Evolutionary conservation across 2,113 vertebrate genomes (phyloP), one percentile per base, ranked within the genome.

Genomic region (Gulo gulo): DNA sequence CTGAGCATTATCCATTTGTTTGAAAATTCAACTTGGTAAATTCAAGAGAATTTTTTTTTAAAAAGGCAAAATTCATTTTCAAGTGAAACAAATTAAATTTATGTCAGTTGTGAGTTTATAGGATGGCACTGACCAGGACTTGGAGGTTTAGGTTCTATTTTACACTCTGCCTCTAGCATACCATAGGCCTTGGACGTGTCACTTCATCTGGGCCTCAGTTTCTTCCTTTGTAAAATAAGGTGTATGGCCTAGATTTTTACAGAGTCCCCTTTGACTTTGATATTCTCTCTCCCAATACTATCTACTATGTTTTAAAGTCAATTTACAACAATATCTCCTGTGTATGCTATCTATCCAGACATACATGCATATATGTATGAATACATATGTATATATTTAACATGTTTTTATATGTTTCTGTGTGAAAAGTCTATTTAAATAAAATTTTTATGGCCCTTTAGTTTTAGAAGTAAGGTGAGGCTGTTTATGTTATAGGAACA

Each of bases 401-500:
- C 47, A 71, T 92, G 39, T 78, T 91, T 98, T 97, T 88, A 26
- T 86, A 93, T 82, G 69, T 96, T 13, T 89, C 47, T 94, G 83
- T 92, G 96, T 95, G 80, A 92, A 86, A 96, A 85, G 11, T 8
- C 69, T 86, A 90, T 94, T 91, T 95, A 87, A 97, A 97, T 97
- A 95, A 96, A 95, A 97, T 74, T 84, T 95, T 93, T 78, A 98
- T 97, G 84, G 63, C 29, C 79, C 92, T 94, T 96, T 87, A 85
- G 90, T 95, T 98, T 97, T 87, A 83, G 63, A 95, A 93, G 78
- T 74, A 96, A 97, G 91, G 80, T 95, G 0, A 0, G 67, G 73
- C 93, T 98, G 86, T 98, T 98, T 98, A 96, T 99, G 31, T 97
- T 98, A 96, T 61, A 96, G 90, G 96, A 98, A 95, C 39, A 97